Evolutionary conservation across 2,888 invertebrate genomes (phyloP).

Genomic region (Callosobruchus maculatus): DNA sequence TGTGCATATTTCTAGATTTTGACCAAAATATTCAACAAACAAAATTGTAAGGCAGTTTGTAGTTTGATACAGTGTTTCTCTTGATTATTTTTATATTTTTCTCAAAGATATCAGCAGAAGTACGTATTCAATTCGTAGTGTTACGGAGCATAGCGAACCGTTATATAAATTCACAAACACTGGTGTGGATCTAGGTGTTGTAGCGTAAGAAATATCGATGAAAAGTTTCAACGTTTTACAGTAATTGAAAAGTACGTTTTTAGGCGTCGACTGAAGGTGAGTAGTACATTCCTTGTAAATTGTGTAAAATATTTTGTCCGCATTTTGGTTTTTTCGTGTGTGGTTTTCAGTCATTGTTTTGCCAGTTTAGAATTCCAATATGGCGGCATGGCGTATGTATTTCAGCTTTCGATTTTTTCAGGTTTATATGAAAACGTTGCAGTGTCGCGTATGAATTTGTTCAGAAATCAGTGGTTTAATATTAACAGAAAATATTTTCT

Average conservation of each 20-base stretch:
- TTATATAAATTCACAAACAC: slow-evolving; percentile 25
- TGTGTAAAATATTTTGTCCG: neutral
- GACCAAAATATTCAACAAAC: slow-evolving; percentile 19
- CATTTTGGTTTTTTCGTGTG: neutral
- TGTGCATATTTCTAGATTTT: slow-evolving; percentile 24
- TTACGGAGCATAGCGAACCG: slow-evolving; percentile 23
- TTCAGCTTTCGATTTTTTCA: slow-evolving; percentile 25
- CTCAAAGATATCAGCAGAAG: slow-evolving; percentile 1
- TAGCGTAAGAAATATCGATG: slow-evolving; percentile 10
- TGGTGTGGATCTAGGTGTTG: slow-evolving; percentile 18
- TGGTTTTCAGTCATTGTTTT: slow-evolving; percentile 2
- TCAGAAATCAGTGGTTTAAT: neutral
- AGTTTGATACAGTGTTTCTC: neutral
- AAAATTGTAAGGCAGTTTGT: slow-evolving; percentile 8
- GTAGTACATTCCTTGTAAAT: neutral
- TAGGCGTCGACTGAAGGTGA: slow-evolving; percentile 3
- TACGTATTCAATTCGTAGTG: slow-evolving; percentile 6
- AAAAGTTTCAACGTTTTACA: neutral
- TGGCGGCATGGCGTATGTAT: slow-evolving; percentile 37
- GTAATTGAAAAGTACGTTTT: neutral
- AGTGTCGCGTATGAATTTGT: neutral
- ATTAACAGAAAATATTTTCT: neutral
- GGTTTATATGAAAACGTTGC: neutral
- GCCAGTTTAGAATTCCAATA: slow-evolving; percentile 30
- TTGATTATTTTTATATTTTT: neutral